Evolutionary conservation across 2,113 vertebrate species (phyloP), one percentile per base, ranked within the genome.

Genomic region (Uria aalge): DNA sequence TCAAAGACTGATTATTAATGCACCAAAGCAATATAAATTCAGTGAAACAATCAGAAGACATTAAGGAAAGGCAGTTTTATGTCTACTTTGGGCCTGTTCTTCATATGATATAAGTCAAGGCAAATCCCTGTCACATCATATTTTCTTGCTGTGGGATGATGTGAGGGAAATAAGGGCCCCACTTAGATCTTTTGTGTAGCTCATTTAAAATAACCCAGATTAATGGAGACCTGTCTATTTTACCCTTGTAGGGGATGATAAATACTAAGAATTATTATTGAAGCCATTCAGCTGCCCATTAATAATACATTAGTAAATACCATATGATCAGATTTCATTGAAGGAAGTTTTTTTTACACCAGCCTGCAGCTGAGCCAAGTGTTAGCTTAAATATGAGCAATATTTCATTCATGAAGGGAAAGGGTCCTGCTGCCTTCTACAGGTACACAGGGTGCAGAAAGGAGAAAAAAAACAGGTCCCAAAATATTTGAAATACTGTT

Each of bases 261-360:
- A 95, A 95, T 90, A 47, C 12, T 56, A 81, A 71, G 59, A 92
- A 94, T 71, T 95, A 85, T 80, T 92, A 83, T 69, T 80, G 75
- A 90, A 94, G 27, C 47, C 47, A 71, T 88, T 84, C 79, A 94
- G 13, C 30, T 90, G 9, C 0, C 67, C 85, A 88, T 94, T 96
- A 95, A 94, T 96, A 95, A 97, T 90, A 83, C 38, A 94, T 92
- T 95, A 90, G 94, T 88, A 96, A 96, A 96, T 86, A 94, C 29
- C 40, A 23, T 80, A 88, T 92, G 71, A 94, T 93, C 71, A 95
- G 77, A 82, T 90, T 94, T 80, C 92, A 56, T 69, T 88, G 73
- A 77, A 78, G 21, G 47, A 38, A 36, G 10, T 27, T 9, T 40
- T 84, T 91, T 88, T 69, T 60, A 66, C 40, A 60, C 11, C 21